A percentile compares a stretch with the other conserved stretches of the same genome.
phyloP scores from a whole-genome alignment of 2,888 invertebrate species.

The Orthosia gothica region DNA sequence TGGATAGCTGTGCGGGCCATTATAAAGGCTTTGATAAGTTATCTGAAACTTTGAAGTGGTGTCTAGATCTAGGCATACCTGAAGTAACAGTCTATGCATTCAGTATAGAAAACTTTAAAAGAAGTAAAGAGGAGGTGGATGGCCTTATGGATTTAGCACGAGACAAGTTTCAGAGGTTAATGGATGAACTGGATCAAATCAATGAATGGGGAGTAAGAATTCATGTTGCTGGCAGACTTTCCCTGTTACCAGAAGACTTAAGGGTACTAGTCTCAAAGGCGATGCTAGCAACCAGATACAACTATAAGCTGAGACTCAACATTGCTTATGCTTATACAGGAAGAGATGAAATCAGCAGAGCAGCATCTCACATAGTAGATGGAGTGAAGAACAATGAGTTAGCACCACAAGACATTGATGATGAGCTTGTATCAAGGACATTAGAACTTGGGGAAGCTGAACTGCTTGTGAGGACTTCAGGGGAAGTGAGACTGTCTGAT shows the following conservation, averaged over 20 bases:
- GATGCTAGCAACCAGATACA: slow-evolving; percentile 95
- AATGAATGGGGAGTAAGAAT: slow-evolving; percentile 96
- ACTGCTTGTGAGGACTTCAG: slow-evolving; percentile 98
- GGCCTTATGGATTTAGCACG: slow-evolving; percentile 96
- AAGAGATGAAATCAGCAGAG: slow-evolving; percentile 88
- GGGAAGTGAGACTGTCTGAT: slow-evolving; percentile 98
- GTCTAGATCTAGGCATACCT: slow-evolving; percentile 96
- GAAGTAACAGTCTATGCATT: slow-evolving; percentile 99
- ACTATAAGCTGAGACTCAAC: slow-evolving; percentile 94
- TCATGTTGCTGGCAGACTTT: slow-evolving; percentile 96
- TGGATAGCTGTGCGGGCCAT: slow-evolving; percentile 96
- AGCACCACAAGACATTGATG: slow-evolving; percentile 94
- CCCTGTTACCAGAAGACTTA: slow-evolving; percentile 95
- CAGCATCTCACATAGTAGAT: slow-evolving; percentile 91
- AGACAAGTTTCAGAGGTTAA: slow-evolving; percentile 95
- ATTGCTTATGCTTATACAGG: slow-evolving; percentile 96
- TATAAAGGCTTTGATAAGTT: slow-evolving; percentile 95
- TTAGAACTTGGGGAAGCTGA: slow-evolving; percentile 95
- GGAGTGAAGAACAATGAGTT: slow-evolving; percentile 93
- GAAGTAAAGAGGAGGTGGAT: slow-evolving; percentile 97
- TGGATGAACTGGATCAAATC: slow-evolving; percentile 96
- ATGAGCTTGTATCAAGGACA: slow-evolving; percentile 94
- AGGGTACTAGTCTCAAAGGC: slow-evolving; percentile 94
- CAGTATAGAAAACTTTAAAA: slow-evolving; percentile 99
- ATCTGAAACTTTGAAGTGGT: slow-evolving; percentile 96